A percentile compares a stretch with the other conserved stretches of the same genome.
These are phyloP conservation scores for Climacteris rufus DNA, from an alignment of 2,113 vertebrate genomes.

Conservation along the genomic window DNA sequence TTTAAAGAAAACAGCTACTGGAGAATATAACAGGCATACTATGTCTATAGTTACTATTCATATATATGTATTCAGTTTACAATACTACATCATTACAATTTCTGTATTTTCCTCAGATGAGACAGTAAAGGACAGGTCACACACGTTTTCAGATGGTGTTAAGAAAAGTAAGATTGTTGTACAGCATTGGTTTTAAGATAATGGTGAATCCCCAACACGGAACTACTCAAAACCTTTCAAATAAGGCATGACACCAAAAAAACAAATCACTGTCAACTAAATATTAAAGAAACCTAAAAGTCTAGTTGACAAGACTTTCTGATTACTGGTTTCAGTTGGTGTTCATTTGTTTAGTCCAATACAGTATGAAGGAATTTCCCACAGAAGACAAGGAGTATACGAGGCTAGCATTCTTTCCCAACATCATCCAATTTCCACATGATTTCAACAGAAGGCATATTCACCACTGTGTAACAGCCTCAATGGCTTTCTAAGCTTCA, in stretches of 20 bases:
- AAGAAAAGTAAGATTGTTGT: not conserved
- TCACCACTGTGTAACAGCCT: not conserved
- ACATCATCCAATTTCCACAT: not conserved
- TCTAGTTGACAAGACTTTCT: not conserved
- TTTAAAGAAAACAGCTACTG: not conserved
- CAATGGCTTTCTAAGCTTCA: not conserved
- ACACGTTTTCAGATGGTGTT: not conserved
- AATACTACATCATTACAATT: not conserved
- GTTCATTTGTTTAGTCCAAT: not conserved
- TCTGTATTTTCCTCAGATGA: not conserved
- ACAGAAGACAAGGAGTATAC: not conserved
- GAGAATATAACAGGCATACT: not conserved
- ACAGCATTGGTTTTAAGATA: not conserved
- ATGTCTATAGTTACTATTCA: not conserved
- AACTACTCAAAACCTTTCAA: not conserved
- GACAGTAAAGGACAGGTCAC: not conserved
- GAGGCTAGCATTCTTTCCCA: not conserved
- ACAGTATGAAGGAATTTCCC: not conserved
- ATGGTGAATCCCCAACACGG: not conserved
- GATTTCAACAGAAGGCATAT: not conserved
- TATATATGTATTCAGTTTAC: not conserved
- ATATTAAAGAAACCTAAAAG: not conserved
- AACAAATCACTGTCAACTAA: not conserved
- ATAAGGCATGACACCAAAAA: not conserved
- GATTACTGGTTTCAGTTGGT: not conserved